A percentile compares a stretch with the other conserved stretches of the same genome.
Conservation (phyloP, 2,888 invertebrate genomes). For the Drosophila pseudotalamancana region DNA sequence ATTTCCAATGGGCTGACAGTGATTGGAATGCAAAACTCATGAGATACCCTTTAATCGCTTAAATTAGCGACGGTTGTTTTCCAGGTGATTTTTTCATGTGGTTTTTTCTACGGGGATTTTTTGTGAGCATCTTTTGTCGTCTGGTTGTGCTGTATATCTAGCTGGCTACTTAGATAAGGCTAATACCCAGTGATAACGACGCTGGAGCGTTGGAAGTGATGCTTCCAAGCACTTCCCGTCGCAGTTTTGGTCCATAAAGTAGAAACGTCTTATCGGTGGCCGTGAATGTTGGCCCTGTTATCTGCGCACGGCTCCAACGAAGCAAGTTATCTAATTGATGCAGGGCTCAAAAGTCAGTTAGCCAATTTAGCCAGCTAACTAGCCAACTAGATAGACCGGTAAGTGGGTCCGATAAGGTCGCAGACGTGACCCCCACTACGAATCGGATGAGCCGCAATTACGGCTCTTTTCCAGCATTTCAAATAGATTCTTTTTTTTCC, state of each 20-base stretch:
- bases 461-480: neutral
- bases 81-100: too few relatives aligned
- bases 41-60: too few relatives aligned
- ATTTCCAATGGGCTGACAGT: too few relatives aligned
- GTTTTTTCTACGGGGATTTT: too few relatives aligned
- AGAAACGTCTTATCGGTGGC: slow-evolving; percentile 34
- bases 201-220: slow-evolving; percentile 4
- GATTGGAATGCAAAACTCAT: too few relatives aligned
- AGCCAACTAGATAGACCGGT: neutral
- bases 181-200: slow-evolving; percentile 34
- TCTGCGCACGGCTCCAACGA: slow-evolving; percentile 21
- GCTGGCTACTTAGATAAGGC: slow-evolving; percentile 36
- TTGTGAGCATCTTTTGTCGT: slow-evolving; percentile 26
- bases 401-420: slow-evolving; percentile 31
- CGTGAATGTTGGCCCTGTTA: slow-evolving; percentile 38
- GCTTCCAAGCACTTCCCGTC: slow-evolving; percentile 37
- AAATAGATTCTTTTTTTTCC: neutral
- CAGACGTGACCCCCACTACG: slow-evolving; percentile 36
- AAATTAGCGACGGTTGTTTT: too few relatives aligned
- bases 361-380: slow-evolving; percentile 10
- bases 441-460: slow-evolving; percentile 8
- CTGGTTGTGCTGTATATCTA: slow-evolving; percentile 25
- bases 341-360: slow-evolving; percentile 13
- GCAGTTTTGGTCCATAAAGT: slow-evolving; percentile 23
- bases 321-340: slow-evolving; percentile 35